Base-by-base conservation (phyloP, 2,888 invertebrate genomes). In the Tachystola acroxantha region DNA sequence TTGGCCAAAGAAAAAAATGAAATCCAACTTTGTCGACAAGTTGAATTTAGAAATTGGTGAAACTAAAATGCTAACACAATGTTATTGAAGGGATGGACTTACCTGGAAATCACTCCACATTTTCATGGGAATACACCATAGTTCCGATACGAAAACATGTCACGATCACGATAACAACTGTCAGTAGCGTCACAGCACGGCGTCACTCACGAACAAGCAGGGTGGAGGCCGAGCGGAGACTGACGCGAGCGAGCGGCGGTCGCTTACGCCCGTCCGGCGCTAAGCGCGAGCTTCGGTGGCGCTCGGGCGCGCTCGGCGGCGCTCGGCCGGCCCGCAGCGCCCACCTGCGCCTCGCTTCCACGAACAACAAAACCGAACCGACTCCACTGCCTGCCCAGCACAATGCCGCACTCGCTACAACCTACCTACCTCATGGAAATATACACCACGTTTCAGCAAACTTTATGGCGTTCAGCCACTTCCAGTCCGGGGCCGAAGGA, bases 91-190 rank as follows among this genome's bases (percentile, higher is more conserved):
- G 27, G 31, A 16, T 16, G 6, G 29, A 59, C 85, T 81, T 60
- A 86, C 86, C 84, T 86, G 86, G 63, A 86, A 85, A 79, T 86
- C 86, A 86, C 86, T 86, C 86, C 86, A 86, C 86, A 86, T 86
- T 76, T 86, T 86, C 86, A 86, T 86, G 67, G 78, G 85, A 76
- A 86, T 85, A 77, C 81, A 86, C 78, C 86, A 86, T 86, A 85
- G 84, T 86, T 85, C 82, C 85, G 64, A 82, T 75, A 82, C 71
- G 78, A 85, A 80, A 86, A 85, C 86, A 86, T 86, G 63, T 80
- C 85, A 81, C 78, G 82, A 79, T 71, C 81, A 86, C 86, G 86
- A 82, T 76, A 82, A 81, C 84, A 84, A 81, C 86, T 85, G 85
- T 85, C 84, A 84, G 76, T 74, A 69, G 52, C 72, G 78, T 78